Base-by-base conservation (phyloP, 1,140 invertebrate species). In the Harlomillsia oculata region DNA sequence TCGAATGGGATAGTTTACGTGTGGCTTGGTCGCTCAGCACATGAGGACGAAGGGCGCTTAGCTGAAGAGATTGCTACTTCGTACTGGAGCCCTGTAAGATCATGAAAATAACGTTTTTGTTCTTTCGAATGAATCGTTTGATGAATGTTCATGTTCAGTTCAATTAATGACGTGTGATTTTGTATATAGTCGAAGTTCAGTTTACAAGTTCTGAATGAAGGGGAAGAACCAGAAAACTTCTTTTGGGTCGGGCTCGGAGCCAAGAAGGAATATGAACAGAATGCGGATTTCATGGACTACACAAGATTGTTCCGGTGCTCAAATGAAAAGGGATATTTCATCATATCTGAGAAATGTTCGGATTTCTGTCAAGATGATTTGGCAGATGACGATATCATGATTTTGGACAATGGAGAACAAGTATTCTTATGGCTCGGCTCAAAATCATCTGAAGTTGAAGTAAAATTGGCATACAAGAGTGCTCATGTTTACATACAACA, bases 281-380 rank as follows among this genome's bases (percentile, higher is more conserved):
- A 92, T 70, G 91, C 91, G 0, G 84, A 87, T 48, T 99, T 87
- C 68, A 96, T 99, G 84, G 81, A 91, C 65, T 89, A 87, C 71
- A 93, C 91, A 2, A 77, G 97, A 58, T 75, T 99, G 8, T 99
- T 99, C 73, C 81, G 96, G 23, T 99, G 97, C 74, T 98, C 95
- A 8, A 99, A 99, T 73, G 96, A 99, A 69, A 97, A 97, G 71
- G 97, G 97, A 21, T 99, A 97, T 72, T 99, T 99, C 69, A 90
- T 89, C 5, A 93, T 99, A 6, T 97, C 94, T 21, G 97, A 99
- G 73, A 99, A 99, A 71, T 99, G 96, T 75, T 90, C 93, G 1
- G 97, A 99, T 75, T 99, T 99, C 75, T 99, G 96, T 75, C 97
- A 99, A 86, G 97, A 99, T 73, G 97, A 99, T 76, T 76, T 99